These are phyloP conservation scores for Perithous albicinctus DNA, from an alignment of 2,888 invertebrate species.

Conservation along the genomic window DNA sequence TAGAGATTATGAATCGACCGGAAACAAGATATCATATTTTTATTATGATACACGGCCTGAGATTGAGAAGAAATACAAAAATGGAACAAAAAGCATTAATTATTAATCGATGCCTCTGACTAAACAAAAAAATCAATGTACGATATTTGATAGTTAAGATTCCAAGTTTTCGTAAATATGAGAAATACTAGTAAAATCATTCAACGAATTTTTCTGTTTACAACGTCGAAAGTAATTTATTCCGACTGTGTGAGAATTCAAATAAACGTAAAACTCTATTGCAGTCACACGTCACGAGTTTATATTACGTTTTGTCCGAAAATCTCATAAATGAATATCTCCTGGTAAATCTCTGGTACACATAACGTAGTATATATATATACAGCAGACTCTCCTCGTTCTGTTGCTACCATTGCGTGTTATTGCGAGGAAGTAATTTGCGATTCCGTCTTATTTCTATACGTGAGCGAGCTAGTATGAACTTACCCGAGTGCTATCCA, in stretches of 20 bases:
- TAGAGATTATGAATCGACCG: neutral
- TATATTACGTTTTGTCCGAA: neutral
- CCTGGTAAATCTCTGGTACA: neutral
- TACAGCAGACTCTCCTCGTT: neutral
- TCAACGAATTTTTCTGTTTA: neutral
- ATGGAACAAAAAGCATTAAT: neutral
- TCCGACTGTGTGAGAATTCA: neutral
- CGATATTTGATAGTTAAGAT: neutral
- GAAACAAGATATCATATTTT: neutral
- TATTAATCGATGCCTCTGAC: too few relatives aligned
- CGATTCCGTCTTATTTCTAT: conserved; percentile 51
- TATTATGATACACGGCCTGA: neutral
- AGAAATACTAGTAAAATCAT: neutral
- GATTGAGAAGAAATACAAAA: neutral
- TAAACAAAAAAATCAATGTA: too few relatives aligned
- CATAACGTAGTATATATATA: neutral
- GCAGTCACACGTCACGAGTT: neutral
- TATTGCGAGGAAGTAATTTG: conserved; percentile 59
- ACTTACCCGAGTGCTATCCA: neutral
- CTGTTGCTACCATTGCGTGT: conserved; percentile 43
- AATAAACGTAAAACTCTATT: neutral
- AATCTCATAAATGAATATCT: conserved; percentile 3
- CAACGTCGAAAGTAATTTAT: neutral
- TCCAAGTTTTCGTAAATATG: neutral
- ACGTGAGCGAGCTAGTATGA: conserved; percentile 37